A percentile compares a stretch with the other conserved stretches of the same genome.
These are phyloP conservation scores for Danio rerio DNA, from an alignment of 2,113 vertebrate species.

Conservation along the genomic window DNA sequence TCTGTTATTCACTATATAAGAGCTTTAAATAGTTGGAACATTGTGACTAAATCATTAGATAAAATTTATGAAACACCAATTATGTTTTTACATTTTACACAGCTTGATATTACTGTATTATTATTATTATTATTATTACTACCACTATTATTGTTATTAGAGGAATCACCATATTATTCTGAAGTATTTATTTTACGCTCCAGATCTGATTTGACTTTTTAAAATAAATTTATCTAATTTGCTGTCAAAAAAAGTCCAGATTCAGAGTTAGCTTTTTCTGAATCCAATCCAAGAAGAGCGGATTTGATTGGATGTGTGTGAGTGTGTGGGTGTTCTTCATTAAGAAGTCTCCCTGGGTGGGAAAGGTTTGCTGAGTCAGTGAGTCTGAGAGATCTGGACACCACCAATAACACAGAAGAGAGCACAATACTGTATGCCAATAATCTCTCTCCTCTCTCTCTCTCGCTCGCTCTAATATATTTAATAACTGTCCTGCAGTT, in stretches of 20 bases:
- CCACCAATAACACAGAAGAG: slow-evolving; percentile 72
- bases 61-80: too few relatives aligned
- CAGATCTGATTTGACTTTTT: too few relatives aligned
- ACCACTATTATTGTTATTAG: too few relatives aligned
- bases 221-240: too few relatives aligned
- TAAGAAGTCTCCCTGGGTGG: slow-evolving; percentile 65
- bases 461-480: slow-evolving; percentile 36
- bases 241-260: background rate
- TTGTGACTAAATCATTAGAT: too few relatives aligned
- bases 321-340: slow-evolving; percentile 54
- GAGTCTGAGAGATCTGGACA: slow-evolving; percentile 68
- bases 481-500: background rate
- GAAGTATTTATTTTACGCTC: too few relatives aligned
- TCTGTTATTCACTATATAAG: background rate
- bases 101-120: too few relatives aligned
- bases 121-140: too few relatives aligned
- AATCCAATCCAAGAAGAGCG: background rate
- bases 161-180: too few relatives aligned
- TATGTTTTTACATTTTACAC: too few relatives aligned
- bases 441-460: slow-evolving; percentile 46
- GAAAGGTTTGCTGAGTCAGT: slow-evolving; percentile 79
- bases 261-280: background rate
- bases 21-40: background rate
- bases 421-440: slow-evolving; percentile 66
- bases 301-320: slow-evolving; percentile 47